These are phyloP conservation scores for Salpingus planirostris DNA, from an alignment of 2,888 invertebrate species.

Conservation along the genomic window DNA sequence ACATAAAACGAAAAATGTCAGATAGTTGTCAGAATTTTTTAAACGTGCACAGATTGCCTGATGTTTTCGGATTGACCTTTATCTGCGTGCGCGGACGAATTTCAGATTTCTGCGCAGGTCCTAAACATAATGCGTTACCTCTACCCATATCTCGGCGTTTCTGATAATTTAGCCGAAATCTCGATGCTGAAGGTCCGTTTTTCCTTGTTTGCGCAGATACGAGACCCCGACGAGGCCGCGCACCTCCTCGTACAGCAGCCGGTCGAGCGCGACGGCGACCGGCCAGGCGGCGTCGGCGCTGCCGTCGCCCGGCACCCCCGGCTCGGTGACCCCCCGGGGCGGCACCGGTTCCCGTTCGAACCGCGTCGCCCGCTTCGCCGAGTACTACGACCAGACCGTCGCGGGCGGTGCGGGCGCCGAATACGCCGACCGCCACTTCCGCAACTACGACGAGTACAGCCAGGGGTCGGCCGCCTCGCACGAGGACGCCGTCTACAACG, in stretches of 20 bases:
- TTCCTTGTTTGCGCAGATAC: slow-evolving; percentile 42
- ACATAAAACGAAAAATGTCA: too few relatives aligned
- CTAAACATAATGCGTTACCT: too few relatives aligned
- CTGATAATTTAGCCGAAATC: too few relatives aligned
- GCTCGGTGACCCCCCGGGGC: slow-evolving; percentile 38
- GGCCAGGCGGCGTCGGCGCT: slow-evolving; percentile 27
- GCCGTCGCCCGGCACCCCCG: slow-evolving; percentile 47
- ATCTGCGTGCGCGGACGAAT: too few relatives aligned
- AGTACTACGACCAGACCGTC: slow-evolving; percentile 29
- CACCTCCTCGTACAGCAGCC: slow-evolving; percentile 48
- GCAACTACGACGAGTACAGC: slow-evolving; percentile 66
- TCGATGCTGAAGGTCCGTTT: too few relatives aligned
- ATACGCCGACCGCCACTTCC: slow-evolving; percentile 45
- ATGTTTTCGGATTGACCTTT: too few relatives aligned
- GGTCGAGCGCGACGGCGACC: slow-evolving; percentile 38
- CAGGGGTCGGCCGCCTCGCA: slow-evolving; percentile 59
- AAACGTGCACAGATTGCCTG: too few relatives aligned
- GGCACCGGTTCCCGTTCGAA: slow-evolving; percentile 44
- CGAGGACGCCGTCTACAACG: slow-evolving; percentile 45
- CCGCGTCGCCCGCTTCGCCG: slow-evolving; percentile 35
- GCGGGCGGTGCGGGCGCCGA: slow-evolving; percentile 28
- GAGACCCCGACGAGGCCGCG: slow-evolving; percentile 51
- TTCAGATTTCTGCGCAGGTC: too few relatives aligned
- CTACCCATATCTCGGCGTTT: too few relatives aligned
- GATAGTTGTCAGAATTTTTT: too few relatives aligned